Evolutionary conservation across 2,888 invertebrate species (phyloP).

Genomic region (Hofmannophila pseudospretella): DNA sequence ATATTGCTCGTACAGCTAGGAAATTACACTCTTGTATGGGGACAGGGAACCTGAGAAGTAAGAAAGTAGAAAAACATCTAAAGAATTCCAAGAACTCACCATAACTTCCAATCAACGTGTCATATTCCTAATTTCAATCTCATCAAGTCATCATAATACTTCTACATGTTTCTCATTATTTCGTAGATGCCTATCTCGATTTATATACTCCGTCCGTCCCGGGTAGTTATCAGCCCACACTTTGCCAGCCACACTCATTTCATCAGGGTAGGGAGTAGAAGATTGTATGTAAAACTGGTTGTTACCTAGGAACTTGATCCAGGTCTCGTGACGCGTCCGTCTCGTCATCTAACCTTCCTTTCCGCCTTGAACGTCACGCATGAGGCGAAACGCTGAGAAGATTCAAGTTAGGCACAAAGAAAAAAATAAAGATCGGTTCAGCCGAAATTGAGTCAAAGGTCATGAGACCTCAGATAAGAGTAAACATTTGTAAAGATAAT

Average conservation of each 20-base stretch:
- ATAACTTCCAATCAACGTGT: slow-evolving; percentile 12
- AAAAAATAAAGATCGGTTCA: slow-evolving; percentile 7
- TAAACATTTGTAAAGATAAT: not conserved
- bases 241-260: slow-evolving; percentile 4
- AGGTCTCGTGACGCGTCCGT: slow-evolving; percentile 1
- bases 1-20: too few species aligned
- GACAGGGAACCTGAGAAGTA: too few species aligned
- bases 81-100: slow-evolving; percentile 9
- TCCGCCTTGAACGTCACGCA: slow-evolving; percentile 8
- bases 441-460: slow-evolving; percentile 3
- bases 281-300: slow-evolving; percentile 1
- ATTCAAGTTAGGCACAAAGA: slow-evolving; percentile 11
- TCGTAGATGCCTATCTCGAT: not conserved
- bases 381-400: slow-evolving; percentile 10
- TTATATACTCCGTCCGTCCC: slow-evolving; percentile 17
- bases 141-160: not conserved
- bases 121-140: slow-evolving; percentile 13
- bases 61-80: not conserved
- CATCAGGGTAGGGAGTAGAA: slow-evolving; percentile 7
- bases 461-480: not conserved
- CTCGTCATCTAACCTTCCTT: slow-evolving; percentile 4
- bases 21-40: too few species aligned
- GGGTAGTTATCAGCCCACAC: slow-evolving; percentile 36
- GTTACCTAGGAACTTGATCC: slow-evolving; percentile 1
- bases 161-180: not conserved